Percentiles rank a stretch among this genome's conserved stretches.
Conservation (phyloP, 2,888 invertebrate species). For the Eristalinus aeneus region DNA sequence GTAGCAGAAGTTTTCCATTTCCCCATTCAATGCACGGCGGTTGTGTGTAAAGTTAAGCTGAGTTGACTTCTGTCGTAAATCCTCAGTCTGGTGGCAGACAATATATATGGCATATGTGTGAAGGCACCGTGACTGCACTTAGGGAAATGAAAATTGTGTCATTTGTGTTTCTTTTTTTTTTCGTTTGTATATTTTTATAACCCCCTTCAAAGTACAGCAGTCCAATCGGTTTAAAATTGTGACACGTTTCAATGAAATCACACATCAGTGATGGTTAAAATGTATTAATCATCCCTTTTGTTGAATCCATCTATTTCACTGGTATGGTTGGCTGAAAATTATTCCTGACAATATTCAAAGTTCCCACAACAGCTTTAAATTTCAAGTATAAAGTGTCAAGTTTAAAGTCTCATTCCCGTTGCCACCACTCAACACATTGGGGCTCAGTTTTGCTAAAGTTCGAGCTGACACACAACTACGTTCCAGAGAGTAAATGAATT, state of each 20-base stretch:
- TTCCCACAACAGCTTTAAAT: no score
- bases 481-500: neutral
- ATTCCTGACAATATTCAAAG: no score
- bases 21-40: neutral
- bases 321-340: no score
- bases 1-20: neutral
- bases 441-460: neutral
- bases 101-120: neutral
- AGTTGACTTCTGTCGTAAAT: neutral
- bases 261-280: no score
- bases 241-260: no score
- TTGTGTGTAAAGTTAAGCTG: neutral
- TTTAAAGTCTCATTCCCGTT: no score
- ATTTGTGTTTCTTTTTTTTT: neutral
- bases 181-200: neutral
- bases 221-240: neutral
- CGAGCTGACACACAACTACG: neutral
- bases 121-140: neutral
- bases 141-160: neutral
- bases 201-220: neutral
- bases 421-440: no score
- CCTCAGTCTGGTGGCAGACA: neutral
- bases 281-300: no score
- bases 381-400: no score
- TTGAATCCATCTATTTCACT: no score